phyloP scores from a whole-genome alignment of 2,113 vertebrate genomes.

The Kryptolebias marmoratus region DNA sequence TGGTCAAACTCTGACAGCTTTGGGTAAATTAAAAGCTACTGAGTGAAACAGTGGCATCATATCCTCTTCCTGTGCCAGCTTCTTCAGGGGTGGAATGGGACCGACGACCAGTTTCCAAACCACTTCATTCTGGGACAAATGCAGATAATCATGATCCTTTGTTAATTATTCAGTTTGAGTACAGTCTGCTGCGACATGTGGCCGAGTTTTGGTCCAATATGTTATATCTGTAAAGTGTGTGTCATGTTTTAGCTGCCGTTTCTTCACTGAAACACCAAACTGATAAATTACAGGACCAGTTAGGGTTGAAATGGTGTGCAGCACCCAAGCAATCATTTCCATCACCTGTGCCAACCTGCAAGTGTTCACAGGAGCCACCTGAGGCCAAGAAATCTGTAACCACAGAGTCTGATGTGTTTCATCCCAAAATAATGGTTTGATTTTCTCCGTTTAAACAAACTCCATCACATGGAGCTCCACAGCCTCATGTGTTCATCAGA shows the following conservation, averaged over 20 bases:
- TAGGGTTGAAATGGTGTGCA: too few relatives aligned
- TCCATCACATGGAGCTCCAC: slow-evolving; percentile 15
- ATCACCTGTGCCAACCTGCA: too few relatives aligned
- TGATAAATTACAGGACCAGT: too few relatives aligned
- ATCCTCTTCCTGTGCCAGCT: slow-evolving; percentile 37
- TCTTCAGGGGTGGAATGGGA: slow-evolving; percentile 23
- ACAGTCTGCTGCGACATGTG: slow-evolving; percentile 9
- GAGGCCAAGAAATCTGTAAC: too few relatives aligned
- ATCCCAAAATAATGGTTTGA: too few relatives aligned
- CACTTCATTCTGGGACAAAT: slow-evolving; percentile 10
- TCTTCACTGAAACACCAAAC: too few relatives aligned
- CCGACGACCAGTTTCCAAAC: background rate
- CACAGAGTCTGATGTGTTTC: too few relatives aligned
- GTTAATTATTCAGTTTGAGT: slow-evolving; percentile 14
- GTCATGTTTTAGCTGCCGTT: too few relatives aligned
- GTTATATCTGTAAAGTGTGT: background rate
- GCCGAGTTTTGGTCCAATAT: background rate
- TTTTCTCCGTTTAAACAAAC: background rate
- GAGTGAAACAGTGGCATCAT: slow-evolving; percentile 17
- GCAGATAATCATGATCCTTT: slow-evolving; percentile 8
- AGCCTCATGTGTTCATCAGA: slow-evolving; percentile 13
- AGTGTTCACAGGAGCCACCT: too few relatives aligned
- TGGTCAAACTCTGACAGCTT: slow-evolving; percentile 30
- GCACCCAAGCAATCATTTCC: too few relatives aligned
- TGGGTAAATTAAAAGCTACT: slow-evolving; percentile 11